Conservation (phyloP, 2,888 invertebrate species). For the Psococerastis gibbosa region DNA sequence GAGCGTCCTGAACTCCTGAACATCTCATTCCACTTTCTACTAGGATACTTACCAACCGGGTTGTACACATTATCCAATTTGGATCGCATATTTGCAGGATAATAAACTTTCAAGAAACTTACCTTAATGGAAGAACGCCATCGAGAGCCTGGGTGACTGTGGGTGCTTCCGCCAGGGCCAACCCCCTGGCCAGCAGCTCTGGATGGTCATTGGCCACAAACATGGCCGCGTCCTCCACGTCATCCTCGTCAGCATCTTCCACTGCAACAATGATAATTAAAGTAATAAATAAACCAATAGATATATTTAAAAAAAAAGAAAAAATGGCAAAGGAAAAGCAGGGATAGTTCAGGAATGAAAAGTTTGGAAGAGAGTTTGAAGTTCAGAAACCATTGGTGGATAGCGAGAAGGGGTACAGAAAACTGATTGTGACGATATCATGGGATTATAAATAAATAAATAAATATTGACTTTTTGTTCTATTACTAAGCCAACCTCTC, state of each 20-base stretch:
- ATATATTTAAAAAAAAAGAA: slow-evolving; percentile 11
- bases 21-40: too few relatives aligned
- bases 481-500: too few relatives aligned
- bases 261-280: slow-evolving; percentile 26
- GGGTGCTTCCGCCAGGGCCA: slow-evolving; percentile 71
- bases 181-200: slow-evolving; percentile 65
- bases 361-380: slow-evolving; percentile 3
- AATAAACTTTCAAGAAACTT: slow-evolving; percentile 24
- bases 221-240: slow-evolving; percentile 47
- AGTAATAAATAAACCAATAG: slow-evolving; percentile 9
- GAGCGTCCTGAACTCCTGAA: too few relatives aligned
- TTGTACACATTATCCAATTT: too few relatives aligned
- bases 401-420: too few relatives aligned
- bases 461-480: too few relatives aligned
- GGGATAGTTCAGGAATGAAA: background rate
- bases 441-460: too few relatives aligned
- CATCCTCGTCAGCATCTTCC: slow-evolving; percentile 47
- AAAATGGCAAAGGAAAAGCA: too few relatives aligned
- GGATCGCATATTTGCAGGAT: too few relatives aligned
- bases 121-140: slow-evolving; percentile 69
- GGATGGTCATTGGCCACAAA: slow-evolving; percentile 45
- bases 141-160: slow-evolving; percentile 80
- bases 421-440: too few relatives aligned
- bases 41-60: too few relatives aligned
- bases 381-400: too few relatives aligned